Percentiles rank a stretch among this genome's conserved stretches.
Conservation (phyloP, 2,888 invertebrate genomes). For the Laothoe populi region DNA sequence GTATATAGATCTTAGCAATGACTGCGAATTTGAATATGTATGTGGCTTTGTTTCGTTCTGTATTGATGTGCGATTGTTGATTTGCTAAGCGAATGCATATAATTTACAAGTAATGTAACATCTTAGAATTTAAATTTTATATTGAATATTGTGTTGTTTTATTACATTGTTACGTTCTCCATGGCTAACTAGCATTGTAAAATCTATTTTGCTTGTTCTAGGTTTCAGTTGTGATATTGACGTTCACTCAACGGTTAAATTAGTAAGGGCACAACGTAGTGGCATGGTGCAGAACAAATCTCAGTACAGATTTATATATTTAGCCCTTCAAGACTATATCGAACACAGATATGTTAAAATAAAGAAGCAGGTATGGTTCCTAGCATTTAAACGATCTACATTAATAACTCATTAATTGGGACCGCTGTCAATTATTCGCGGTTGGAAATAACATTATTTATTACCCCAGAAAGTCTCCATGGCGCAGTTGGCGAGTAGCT, state of each 20-base stretch:
- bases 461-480: too few species aligned
- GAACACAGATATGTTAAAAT: slow-evolving; percentile 79
- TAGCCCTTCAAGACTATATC: slow-evolving; percentile 95
- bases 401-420: too few species aligned
- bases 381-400: not conserved
- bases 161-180: not conserved
- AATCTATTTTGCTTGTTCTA: slow-evolving; percentile 36
- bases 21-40: slow-evolving; percentile 20
- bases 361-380: slow-evolving; percentile 37
- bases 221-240: slow-evolving; percentile 97
- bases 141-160: not conserved
- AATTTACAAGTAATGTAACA: too few species aligned
- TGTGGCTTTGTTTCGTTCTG: not conserved
- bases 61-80: not conserved
- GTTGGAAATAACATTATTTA: too few species aligned
- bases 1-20: not conserved
- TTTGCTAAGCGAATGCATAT: slow-evolving; percentile 7
- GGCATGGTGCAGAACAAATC: slow-evolving; percentile 99
- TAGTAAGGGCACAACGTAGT: slow-evolving; percentile 96
- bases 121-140: too few species aligned
- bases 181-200: not conserved
- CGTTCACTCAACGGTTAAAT: slow-evolving; percentile 96
- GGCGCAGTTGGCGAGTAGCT: too few species aligned
- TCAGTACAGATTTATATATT: slow-evolving; percentile 99
- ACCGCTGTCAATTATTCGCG: too few species aligned